Evolutionary conservation across 2,797 vertebrate genomes (phyloP).

Genomic region (Chaetodon trifasciatus): DNA sequence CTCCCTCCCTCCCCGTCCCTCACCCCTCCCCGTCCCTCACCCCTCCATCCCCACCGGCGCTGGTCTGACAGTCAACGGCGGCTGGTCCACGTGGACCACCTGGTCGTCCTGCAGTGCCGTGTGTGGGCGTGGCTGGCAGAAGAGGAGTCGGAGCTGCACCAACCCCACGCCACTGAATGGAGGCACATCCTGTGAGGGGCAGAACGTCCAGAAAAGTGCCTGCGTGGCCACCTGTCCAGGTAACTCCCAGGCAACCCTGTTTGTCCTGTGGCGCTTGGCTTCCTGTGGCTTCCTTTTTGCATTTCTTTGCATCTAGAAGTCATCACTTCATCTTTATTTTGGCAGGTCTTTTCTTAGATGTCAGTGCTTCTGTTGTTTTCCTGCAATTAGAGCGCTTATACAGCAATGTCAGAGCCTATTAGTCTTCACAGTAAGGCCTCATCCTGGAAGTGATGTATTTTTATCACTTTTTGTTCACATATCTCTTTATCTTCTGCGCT

Average conservation of each 20-base stretch:
- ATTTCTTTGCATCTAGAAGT: slow-evolving; percentile 78
- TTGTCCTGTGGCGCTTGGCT: slow-evolving; percentile 80
- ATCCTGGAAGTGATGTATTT: slow-evolving; percentile 65
- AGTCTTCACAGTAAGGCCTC: slow-evolving; percentile 50
- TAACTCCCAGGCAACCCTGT: slow-evolving; percentile 85
- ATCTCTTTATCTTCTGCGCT: slow-evolving; percentile 57
- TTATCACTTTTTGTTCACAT: slow-evolving; percentile 63
- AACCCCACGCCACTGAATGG: slow-evolving; percentile 99
- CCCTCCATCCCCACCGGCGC: slow-evolving; percentile 42
- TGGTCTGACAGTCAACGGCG: slow-evolving; percentile 94
- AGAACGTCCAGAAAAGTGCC: slow-evolving; percentile 99
- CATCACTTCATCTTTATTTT: slow-evolving; percentile 77
- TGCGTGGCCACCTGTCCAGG: slow-evolving; percentile 99
- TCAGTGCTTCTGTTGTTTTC: slow-evolving; percentile 70
- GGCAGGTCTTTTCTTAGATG: slow-evolving; percentile 60
- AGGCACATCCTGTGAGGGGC: slow-evolving; percentile 98
- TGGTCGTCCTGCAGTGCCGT: slow-evolving; percentile 98
- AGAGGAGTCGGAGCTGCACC: slow-evolving; percentile 99
- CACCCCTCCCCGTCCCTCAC: slow-evolving; percentile 35
- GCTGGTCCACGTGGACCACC: slow-evolving; percentile 99
- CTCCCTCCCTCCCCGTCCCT: slow-evolving; percentile 29
- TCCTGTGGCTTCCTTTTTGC: slow-evolving; percentile 77
- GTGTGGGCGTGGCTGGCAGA: slow-evolving; percentile 99
- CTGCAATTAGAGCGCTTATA: slow-evolving; percentile 64
- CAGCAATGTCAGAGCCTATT: slow-evolving; percentile 61